Conservation (phyloP, 2,888 invertebrate species). For the Drosophila meridionalis region DNA sequence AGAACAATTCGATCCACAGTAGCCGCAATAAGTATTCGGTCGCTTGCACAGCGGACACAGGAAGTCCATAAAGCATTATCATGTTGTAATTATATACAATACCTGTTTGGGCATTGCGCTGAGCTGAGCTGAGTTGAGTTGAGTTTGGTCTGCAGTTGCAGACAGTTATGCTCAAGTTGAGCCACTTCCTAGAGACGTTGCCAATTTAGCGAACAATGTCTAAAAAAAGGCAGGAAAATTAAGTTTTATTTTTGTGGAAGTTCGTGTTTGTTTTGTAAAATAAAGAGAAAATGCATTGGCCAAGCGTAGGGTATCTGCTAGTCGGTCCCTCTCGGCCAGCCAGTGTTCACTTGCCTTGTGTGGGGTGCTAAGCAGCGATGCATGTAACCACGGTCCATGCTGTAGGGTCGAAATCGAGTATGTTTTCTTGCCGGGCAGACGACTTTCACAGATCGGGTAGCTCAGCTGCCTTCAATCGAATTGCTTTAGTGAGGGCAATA, state of each 20-base stretch:
- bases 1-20: conserved; percentile 31
- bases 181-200: conserved; percentile 15
- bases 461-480: conserved; percentile 29
- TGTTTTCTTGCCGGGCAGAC: conserved; percentile 11
- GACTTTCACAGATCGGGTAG: conserved; percentile 12
- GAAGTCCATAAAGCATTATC: conserved; percentile 43
- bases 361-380: conserved; percentile 50
- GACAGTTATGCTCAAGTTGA: conserved; percentile 4
- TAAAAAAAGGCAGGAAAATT: conserved; percentile 12
- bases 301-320: background rate
- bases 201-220: background rate
- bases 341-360: background rate
- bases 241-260: background rate
- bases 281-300: background rate
- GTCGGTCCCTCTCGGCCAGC: background rate
- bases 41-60: conserved; percentile 31
- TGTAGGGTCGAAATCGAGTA: conserved; percentile 42
- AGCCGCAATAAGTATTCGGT: conserved; percentile 19
- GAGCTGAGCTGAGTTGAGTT: background rate
- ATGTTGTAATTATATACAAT: conserved; percentile 36
- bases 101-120: conserved; percentile 28
- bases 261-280: background rate
- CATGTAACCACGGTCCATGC: conserved; percentile 50
- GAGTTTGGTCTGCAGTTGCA: conserved; percentile 8
- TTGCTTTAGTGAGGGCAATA: conserved; percentile 14